These are phyloP conservation scores for Hanleya hanleyi DNA, from an alignment of 2,888 invertebrate species.

Conservation along the genomic window DNA sequence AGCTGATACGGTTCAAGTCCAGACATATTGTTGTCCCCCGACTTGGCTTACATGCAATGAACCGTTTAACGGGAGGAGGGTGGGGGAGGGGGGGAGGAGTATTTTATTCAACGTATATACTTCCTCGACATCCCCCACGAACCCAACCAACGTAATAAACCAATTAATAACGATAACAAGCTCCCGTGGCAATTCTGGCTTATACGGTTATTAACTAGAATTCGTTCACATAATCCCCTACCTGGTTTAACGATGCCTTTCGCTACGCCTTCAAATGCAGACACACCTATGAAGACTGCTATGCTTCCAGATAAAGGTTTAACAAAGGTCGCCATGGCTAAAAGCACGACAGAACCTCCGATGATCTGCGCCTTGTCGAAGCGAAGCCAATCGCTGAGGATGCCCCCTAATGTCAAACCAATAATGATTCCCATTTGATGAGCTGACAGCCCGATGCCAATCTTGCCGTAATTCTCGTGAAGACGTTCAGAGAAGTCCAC, in stretches of 20 bases:
- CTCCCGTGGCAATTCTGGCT: too few species aligned
- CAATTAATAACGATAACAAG: too few species aligned
- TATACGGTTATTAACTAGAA: too few species aligned
- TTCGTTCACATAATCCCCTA: too few species aligned
- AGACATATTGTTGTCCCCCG: too few species aligned
- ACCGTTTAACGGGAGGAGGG: too few species aligned
- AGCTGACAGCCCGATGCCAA: not conserved
- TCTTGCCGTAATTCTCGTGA: not conserved
- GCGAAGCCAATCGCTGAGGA: not conserved
- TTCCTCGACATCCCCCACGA: too few species aligned
- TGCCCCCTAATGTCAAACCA: not conserved
- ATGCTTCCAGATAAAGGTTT: not conserved
- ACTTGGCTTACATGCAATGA: too few species aligned
- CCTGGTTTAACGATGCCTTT: not conserved
- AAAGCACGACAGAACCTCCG: not conserved
- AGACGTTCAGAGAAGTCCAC: not conserved
- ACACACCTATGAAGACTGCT: not conserved
- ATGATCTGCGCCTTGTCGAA: not conserved
- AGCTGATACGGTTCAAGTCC: too few species aligned
- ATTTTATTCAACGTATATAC: too few species aligned
- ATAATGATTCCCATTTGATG: not conserved
- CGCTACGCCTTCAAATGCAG: not conserved
- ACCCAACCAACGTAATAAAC: too few species aligned
- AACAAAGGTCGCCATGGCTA: not conserved
- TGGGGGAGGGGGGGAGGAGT: too few species aligned